These are phyloP conservation scores for Plebejus argus DNA, from an alignment of 2,888 invertebrate genomes.

Conservation along the genomic window DNA sequence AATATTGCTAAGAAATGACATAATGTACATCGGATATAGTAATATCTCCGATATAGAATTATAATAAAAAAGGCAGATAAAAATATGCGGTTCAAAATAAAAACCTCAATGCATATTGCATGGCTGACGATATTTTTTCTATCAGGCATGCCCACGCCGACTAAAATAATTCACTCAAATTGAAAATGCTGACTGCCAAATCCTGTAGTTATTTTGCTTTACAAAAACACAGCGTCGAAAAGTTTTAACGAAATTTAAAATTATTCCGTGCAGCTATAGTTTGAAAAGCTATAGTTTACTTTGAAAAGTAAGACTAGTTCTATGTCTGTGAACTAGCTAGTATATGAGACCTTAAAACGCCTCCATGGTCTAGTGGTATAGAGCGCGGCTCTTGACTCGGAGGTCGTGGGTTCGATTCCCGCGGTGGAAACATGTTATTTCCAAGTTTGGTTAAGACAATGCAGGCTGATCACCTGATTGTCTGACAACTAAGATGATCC, in stretches of 20 bases:
- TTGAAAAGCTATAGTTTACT: background rate
- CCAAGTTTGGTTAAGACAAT: too few relatives aligned
- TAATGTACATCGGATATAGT: too few relatives aligned
- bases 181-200: constrained; percentile 1
- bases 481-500: too few relatives aligned
- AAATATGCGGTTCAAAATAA: constrained; percentile 1
- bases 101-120: background rate
- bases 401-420: too few relatives aligned
- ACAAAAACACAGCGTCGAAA: background rate
- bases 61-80: background rate
- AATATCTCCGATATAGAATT: too few relatives aligned
- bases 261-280: background rate
- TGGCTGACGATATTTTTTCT: background rate
- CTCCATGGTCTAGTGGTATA: too few relatives aligned
- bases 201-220: background rate
- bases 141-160: background rate
- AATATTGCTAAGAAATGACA: too few relatives aligned
- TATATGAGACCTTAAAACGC: too few relatives aligned
- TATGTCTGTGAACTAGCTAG: too few relatives aligned
- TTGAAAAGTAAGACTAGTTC: background rate
- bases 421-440: too few relatives aligned
- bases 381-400: too few relatives aligned
- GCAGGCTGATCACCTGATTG: too few relatives aligned
- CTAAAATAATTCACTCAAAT: constrained; percentile 4
- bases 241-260: background rate